Percentiles rank a stretch among this genome's conserved stretches.
These are phyloP conservation scores for Echeneis naucrates DNA, from an alignment of 2,797 vertebrate genomes.

Conservation along the genomic window DNA sequence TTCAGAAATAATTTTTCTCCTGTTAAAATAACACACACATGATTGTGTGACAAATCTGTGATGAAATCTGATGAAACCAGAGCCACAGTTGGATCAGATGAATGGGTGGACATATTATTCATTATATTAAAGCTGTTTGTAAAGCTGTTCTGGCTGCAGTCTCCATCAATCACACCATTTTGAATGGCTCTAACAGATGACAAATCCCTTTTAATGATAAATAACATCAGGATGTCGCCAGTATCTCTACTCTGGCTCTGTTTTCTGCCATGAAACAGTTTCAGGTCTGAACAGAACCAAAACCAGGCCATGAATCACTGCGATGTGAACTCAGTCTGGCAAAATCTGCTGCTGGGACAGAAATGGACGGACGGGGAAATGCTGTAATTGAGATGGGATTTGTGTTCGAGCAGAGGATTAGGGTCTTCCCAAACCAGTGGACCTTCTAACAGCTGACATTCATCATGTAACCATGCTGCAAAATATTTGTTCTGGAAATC, in stretches of 20 bases:
- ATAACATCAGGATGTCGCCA: constrained; percentile 24
- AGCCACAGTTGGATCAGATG: background rate
- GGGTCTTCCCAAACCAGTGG: constrained; percentile 25
- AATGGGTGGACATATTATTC: background rate
- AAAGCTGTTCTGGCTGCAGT: background rate
- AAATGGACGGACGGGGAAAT: background rate
- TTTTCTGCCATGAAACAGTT: constrained; percentile 27
- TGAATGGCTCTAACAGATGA: constrained; percentile 1
- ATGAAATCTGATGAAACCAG: too few relatives aligned
- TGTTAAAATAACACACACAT: too few relatives aligned
- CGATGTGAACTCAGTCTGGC: constrained; percentile 14
- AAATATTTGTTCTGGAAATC: background rate
- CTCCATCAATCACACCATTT: constrained; percentile 9
- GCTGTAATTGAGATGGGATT: constrained; percentile 54
- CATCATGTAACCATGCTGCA: constrained; percentile 20
- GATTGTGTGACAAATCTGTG: too few relatives aligned
- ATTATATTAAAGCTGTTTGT: background rate
- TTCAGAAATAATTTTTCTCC: too few relatives aligned
- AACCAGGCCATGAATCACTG: background rate
- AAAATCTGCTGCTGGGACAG: constrained; percentile 6
- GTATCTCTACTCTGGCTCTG: constrained; percentile 18
- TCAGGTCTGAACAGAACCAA: constrained; percentile 12
- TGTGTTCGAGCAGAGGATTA: constrained; percentile 47
- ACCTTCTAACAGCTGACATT: constrained; percentile 50
- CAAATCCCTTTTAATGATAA: constrained; percentile 31